Evolutionary conservation across 2,888 invertebrate genomes (phyloP).

Genomic region (Drosophila greeni): DNA sequence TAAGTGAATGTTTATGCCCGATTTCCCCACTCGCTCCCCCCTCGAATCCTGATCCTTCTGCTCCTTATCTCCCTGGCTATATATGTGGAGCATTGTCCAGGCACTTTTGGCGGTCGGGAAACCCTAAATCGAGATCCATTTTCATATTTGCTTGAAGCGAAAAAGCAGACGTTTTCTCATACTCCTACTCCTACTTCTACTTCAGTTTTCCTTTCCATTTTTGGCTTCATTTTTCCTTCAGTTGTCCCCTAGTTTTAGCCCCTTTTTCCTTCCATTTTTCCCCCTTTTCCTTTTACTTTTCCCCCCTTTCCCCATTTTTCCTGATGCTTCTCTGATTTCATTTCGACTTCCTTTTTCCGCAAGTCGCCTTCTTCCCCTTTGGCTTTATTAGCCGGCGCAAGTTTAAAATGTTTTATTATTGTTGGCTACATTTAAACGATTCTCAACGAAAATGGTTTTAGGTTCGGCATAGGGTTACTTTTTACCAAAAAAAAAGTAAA

Average conservation of each 20-base stretch:
- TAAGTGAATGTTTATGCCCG: conserved; percentile 61
- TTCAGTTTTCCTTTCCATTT: no score
- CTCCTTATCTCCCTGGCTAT: conserved; percentile 27
- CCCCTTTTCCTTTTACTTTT: not conserved
- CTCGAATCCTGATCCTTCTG: not conserved
- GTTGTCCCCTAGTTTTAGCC: no score
- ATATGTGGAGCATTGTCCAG: conserved; percentile 29
- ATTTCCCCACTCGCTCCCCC: conserved; percentile 29
- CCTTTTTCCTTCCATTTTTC: not conserved
- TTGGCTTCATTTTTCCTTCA: no score
- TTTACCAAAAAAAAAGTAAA: not conserved
- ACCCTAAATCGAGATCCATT: conserved; percentile 43
- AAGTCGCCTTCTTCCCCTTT: not conserved
- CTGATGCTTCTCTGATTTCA: conserved; percentile 59
- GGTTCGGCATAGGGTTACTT: conserved; percentile 5
- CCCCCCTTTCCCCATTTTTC: conserved; percentile 37
- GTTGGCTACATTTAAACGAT: conserved; percentile 53
- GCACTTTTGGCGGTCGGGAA: conserved; percentile 11
- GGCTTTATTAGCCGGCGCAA: conserved; percentile 52
- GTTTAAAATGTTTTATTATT: conserved; percentile 50
- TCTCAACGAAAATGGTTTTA: conserved; percentile 16
- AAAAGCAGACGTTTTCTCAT: conserved; percentile 43
- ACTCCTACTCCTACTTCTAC: no score
- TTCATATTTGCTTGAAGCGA: conserved; percentile 50
- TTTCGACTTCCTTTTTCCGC: conserved; percentile 46